A percentile compares a stretch with the other conserved stretches of the same genome.
Evolutionary conservation across 2,888 invertebrate genomes (phyloP).

Genomic region (Scrobipalpa costella): DNA sequence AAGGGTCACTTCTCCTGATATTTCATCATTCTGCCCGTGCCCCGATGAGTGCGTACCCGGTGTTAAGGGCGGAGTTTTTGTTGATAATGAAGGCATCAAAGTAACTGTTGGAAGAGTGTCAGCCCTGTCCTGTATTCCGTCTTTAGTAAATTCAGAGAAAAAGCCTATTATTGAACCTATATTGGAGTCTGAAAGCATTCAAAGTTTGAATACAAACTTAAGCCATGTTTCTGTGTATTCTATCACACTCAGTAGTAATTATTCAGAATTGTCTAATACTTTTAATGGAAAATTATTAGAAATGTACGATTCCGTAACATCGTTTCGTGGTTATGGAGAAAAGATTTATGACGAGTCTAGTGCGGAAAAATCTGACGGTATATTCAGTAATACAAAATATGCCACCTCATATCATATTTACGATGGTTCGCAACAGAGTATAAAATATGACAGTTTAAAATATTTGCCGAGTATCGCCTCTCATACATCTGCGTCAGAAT

Average conservation of each 20-base stretch:
- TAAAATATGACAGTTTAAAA: too few species aligned
- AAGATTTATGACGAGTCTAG: background rate
- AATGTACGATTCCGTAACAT: background rate
- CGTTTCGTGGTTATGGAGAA: background rate
- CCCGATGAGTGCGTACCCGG: slow-evolving; percentile 61
- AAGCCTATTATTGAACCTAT: background rate
- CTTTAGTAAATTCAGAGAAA: slow-evolving; percentile 13
- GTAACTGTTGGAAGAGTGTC: slow-evolving; percentile 60
- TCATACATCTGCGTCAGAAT: background rate
- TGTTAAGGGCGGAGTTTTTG: slow-evolving; percentile 56
- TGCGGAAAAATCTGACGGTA: background rate
- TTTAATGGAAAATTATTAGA: background rate
- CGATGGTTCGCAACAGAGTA: background rate
- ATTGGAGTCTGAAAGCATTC: background rate
- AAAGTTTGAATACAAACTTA: background rate
- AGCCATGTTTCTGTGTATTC: slow-evolving; percentile 6
- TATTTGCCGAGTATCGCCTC: too few species aligned
- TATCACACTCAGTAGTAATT: background rate
- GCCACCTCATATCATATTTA: background rate
- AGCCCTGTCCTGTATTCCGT: slow-evolving; percentile 43
- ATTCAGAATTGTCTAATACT: background rate
- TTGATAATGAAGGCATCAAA: slow-evolving; percentile 63
- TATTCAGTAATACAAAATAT: background rate
- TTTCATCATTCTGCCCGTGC: slow-evolving; percentile 59
- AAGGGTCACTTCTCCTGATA: slow-evolving; percentile 63